Evolutionary conservation across 2,113 vertebrate species (phyloP), one percentile per base, ranked within the genome.

Genomic region (western clawed frog (Xenopus tropicalis)): DNA sequence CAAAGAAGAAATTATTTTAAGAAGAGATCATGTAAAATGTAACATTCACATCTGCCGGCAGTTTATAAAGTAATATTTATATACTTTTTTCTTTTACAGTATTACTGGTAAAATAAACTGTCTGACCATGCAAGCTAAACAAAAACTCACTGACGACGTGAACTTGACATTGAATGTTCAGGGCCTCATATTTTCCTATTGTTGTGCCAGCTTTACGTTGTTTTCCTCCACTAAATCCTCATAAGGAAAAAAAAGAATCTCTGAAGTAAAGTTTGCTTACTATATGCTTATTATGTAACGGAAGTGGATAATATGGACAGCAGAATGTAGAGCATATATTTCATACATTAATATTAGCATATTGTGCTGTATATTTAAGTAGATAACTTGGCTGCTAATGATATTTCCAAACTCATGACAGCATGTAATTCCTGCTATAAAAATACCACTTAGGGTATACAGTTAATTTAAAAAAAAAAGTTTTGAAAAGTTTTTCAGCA

Each of bases 111-210:
- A 81, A 82, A 82, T 64, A 65, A 77, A 69, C 62, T 48, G 66
- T 57, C 20, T 78, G 56, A 72, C 78, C 42, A 78, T 79, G 77
- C 58, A 72, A 69, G 69, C 70, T 73, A 77, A 82, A 71, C 57
- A 63, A 80, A 58, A 59, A 17, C 16, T 76, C 58, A 11, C 63
- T 81, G 81, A 77, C 59, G 56, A 63, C 63, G 21, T 80, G 42
- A 69, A 52, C 29, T 19, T 54, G 62, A 80, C 67, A 69, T 22
- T 69, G 57, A 42, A 22, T 61, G 61, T 77, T 79, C 70, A 68
- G 73, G 52, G 56, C 70, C 70, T 82, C 57, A 58, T 37, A 69
- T 83, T 88, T 83, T 86, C 81, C 83, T 77, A 8, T 42, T 63
- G 17, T 76, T 72, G 46, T 79, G 74, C 84, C 82, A 87, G 74